These are phyloP conservation scores for Arrhopalites spinosus DNA, from an alignment of 2,888 invertebrate genomes.

Conservation along the genomic window DNA sequence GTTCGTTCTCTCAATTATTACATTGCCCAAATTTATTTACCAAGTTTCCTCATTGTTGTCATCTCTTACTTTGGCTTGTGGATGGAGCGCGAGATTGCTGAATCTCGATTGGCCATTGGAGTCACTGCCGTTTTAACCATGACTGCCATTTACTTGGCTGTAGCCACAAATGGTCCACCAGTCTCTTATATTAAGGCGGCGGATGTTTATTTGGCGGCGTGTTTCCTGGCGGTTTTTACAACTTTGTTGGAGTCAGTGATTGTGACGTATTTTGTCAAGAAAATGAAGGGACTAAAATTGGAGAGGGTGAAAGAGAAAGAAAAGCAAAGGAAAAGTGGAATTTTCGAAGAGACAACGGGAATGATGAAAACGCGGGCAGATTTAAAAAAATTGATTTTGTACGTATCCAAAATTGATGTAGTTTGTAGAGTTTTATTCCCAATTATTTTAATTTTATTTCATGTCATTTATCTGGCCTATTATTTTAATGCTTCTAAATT, in stretches of 20 bases:
- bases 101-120: slow-evolving; percentile 10
- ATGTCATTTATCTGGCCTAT: no score
- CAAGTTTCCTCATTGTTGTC: slow-evolving; percentile 9
- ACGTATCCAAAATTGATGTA: no score
- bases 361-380: no score
- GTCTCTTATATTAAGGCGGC: slow-evolving; percentile 60
- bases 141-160: neutral
- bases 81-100: slow-evolving; percentile 3
- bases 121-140: slow-evolving; percentile 19
- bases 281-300: no score
- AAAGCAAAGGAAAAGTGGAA: no score
- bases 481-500: no score
- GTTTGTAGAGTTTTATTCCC: no score
- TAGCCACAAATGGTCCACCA: neutral
- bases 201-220: slow-evolving; percentile 60
- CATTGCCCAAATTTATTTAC: slow-evolving; percentile 12
- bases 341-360: no score
- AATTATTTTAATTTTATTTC: no score
- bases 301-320: no score
- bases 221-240: slow-evolving; percentile 62
- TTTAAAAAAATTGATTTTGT: no score
- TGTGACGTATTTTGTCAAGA: neutral
- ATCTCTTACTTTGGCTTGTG: slow-evolving; percentile 17
- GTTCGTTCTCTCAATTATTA: slow-evolving; percentile 12
- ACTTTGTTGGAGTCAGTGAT: slow-evolving; percentile 59